These are phyloP conservation scores for Drosophila setifemur DNA, from an alignment of 1,140 invertebrate species.

Conservation along the genomic window DNA sequence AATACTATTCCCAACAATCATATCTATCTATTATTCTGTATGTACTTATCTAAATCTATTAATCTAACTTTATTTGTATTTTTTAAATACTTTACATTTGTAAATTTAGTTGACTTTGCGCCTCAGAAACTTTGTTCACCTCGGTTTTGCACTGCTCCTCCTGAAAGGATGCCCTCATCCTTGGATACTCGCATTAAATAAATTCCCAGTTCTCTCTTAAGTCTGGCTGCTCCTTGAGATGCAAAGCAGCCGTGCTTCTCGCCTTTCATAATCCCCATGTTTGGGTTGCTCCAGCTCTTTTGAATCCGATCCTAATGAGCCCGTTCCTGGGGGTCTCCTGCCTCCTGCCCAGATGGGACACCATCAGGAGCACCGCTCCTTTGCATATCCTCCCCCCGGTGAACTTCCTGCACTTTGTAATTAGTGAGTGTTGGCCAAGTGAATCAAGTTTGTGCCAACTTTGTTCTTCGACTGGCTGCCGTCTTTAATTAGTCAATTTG, in stretches of 20 bases:
- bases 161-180: no score
- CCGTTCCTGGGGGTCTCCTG: conserved; percentile 9
- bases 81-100: no score
- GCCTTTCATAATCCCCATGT: conserved; percentile 34
- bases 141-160: no score
- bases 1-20: no score
- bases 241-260: neutral
- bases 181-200: no score
- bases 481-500: conserved; percentile 41
- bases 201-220: no score
- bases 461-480: conserved; percentile 31
- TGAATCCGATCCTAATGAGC: conserved; percentile 39
- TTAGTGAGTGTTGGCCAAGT: conserved; percentile 39
- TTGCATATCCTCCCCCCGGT: neutral
- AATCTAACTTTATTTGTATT: no score
- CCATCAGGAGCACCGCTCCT: neutral
- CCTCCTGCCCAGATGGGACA: neutral
- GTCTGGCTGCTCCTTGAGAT: neutral
- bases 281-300: neutral
- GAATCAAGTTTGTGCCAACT: conserved; percentile 34
- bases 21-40: no score
- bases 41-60: no score
- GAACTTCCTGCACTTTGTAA: conserved; percentile 39
- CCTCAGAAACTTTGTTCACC: no score
- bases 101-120: no score